Conservation (phyloP, 2,797 vertebrate genomes). For the Triplophysa bombifrons region DNA sequence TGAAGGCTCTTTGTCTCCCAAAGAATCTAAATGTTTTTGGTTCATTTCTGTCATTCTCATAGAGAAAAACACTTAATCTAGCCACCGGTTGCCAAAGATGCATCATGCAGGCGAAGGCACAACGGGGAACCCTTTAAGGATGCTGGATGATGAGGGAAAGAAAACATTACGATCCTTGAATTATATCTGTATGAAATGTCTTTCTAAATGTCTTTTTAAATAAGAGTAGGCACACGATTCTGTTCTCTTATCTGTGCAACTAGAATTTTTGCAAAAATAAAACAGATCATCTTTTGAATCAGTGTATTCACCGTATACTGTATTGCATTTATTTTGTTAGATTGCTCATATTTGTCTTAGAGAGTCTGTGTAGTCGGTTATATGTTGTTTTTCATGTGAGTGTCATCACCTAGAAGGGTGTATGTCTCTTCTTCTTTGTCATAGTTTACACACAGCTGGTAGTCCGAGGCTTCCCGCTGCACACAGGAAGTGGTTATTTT, state of each 20-base stretch:
- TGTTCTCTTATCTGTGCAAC: not conserved
- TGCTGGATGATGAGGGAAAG: not conserved
- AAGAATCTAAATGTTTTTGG: not conserved
- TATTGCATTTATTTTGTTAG: no score
- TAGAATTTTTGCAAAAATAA: not conserved
- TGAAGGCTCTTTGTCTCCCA: not conserved
- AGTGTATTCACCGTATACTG: not conserved
- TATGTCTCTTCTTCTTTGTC: conserved; percentile 73
- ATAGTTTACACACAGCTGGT: conserved; percentile 76
- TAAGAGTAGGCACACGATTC: not conserved
- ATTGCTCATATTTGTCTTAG: no score
- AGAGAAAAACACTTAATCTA: not conserved
- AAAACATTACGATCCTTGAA: not conserved
- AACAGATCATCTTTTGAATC: not conserved
- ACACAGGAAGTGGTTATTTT: conserved; percentile 50
- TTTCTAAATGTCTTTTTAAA: no score
- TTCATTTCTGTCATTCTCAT: not conserved
- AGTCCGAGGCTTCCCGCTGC: conserved; percentile 69
- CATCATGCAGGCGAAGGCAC: not conserved
- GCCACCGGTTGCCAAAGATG: not conserved
- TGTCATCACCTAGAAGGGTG: conserved; percentile 76
- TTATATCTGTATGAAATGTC: not conserved
- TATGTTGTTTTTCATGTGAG: not conserved
- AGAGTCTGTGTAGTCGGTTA: not conserved
- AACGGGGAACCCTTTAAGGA: not conserved